phyloP scores from a whole-genome alignment of 2,797 vertebrate genomes.

The Acanthornis magna region DNA sequence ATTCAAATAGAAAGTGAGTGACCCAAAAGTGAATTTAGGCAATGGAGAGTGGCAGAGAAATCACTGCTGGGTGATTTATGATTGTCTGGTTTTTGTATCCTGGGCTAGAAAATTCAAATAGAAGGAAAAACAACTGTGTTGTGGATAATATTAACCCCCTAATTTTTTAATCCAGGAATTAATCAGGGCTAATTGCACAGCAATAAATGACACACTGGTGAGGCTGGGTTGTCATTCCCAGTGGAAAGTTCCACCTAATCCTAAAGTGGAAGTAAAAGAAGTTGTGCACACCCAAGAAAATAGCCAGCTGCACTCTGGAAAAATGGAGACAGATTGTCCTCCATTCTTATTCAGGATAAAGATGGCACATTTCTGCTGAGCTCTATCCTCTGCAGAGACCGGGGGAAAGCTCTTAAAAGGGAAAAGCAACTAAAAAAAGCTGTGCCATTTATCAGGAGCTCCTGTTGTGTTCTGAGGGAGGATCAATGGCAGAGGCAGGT shows the following conservation, averaged over 20 bases:
- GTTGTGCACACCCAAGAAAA: constrained; percentile 38
- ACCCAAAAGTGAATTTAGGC: too few relatives aligned
- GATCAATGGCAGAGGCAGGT: not conserved
- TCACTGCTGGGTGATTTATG: too few relatives aligned
- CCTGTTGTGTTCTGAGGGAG: not conserved
- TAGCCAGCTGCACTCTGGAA: not conserved
- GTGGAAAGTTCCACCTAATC: constrained; percentile 28
- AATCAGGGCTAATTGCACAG: not conserved
- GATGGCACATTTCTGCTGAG: not conserved
- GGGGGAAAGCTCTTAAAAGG: constrained; percentile 40
- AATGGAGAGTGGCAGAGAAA: too few relatives aligned
- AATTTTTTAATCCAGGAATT: not conserved
- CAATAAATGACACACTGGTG: not conserved
- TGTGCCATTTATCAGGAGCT: constrained; percentile 5
- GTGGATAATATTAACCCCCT: not conserved
- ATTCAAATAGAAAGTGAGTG: not conserved
- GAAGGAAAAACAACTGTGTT: not conserved
- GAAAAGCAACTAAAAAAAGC: not conserved
- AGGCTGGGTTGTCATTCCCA: constrained; percentile 51
- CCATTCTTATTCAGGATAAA: not conserved
- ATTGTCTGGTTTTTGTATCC: too few relatives aligned
- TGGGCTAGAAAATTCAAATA: not conserved
- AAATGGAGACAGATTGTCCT: not conserved
- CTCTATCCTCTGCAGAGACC: not conserved
- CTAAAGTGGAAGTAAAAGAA: constrained; percentile 42